Evolutionary conservation across 2,113 vertebrate genomes (phyloP), one percentile per base, ranked within the genome.

Genomic region (Philantomba maxwellii): DNA sequence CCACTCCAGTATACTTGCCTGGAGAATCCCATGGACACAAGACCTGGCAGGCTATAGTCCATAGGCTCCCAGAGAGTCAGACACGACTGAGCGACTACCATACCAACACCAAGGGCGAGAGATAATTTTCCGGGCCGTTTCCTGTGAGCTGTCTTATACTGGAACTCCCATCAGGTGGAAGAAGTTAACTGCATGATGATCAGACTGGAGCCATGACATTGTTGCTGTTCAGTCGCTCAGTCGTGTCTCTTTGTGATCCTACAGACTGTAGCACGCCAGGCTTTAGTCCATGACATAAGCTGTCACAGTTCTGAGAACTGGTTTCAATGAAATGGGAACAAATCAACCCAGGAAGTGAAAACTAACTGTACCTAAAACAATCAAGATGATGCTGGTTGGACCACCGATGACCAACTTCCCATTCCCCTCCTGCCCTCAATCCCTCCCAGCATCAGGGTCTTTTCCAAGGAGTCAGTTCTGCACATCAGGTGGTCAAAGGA

Each of bases 31-130:
- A 43, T 8, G 39, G 66, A 23, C 66, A 39, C 66, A 73, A 39
- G 36, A 39, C n/a, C 36, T 73, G 66, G 36, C 19, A 13, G 66
- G 36, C 66, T 25, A 25, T 4, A 73, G 66, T 39, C n/a, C 19
- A 23, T 5, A 12, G 39, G 70, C 3, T 75, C 23, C 36, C 23
- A 75, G 14, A 73, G 21, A 75, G 70, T 75, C 70, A 26, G 39
- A 43, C 23, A 2, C 23, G 7, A 26, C 23, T 43, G 70, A 43
- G 70, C 1, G 0, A 43, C 19, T 39, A 23, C 39, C 10, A 23
- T 6, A 73, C 36, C 36, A 23, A 3, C 64, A 12, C 5, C 10
- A 23, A 12, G 5, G 66, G 21, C 5, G 12, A 39, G 30, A 64
- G 60, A 9, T 70, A 39, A 25, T 23, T 39, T 73, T 73, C 66